Evolutionary conservation across 2,797 vertebrate species (phyloP), one percentile per base, ranked within the genome.

Genomic region (Amazonetta brasiliensis): DNA sequence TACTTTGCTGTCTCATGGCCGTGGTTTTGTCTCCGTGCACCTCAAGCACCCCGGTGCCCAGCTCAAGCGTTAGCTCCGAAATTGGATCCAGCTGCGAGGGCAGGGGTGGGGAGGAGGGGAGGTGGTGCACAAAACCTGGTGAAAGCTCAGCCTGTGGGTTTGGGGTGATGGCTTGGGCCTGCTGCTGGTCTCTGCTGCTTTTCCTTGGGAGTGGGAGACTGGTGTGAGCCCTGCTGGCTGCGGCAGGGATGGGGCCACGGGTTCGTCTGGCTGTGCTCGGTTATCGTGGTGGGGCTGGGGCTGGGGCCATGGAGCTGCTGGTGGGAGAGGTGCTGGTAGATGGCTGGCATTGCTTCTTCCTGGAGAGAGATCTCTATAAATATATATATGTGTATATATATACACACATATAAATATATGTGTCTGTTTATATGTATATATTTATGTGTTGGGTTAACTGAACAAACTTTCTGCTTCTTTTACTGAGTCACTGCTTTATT

Each of bases 71-170:
- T 13, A n/a, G 12, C 56, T 43, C 4, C 11, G 13, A 84, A 84
- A 69, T 60, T 5, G 2, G 80, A 86, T 44, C 80, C 69, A 58
- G 69, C 66, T 75, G 67, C 9, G 60, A 71, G n/a, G 64, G 12
- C 64, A 63, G 83, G 56, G 37, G 55, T 69, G 85, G 80, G 46
- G 28, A 60, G 77, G 64, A 46, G 60, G n/a, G 68, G 74, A 52
- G 31, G 73, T 16, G 6, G 13, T 2, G 1, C 60, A 39, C 77
- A 37, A 91, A 81, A 55, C 21, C 15, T 12, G 60, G 56, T 92
- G 90, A 69, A 84, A 87, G 78, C 71, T 60, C 58, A 54, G 58
- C 41, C 58, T 48, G 54, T 66, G 80, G 84, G 15, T 55, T 68
- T 22, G 11, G 54, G 69, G 31, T 21, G 54, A 7, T 31, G 15